A percentile compares a stretch with the other conserved stretches of the same genome.
These are phyloP conservation scores for Olivierus martensii DNA, from an alignment of 1,140 invertebrate species.

Conservation along the genomic window DNA sequence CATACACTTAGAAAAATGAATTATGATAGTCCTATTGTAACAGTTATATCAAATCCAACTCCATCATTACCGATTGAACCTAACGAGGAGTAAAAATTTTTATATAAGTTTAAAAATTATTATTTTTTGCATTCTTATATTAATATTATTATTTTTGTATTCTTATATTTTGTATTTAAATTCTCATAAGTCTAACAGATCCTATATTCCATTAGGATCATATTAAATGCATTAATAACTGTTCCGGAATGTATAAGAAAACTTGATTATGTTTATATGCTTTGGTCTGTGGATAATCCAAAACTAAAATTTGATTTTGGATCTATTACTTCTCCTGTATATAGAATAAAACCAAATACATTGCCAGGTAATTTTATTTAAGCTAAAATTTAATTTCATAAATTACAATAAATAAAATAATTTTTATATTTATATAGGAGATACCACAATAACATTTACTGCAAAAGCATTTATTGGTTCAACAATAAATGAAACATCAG, in stretches of 20 bases:
- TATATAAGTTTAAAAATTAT: too few species aligned
- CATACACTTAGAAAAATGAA: not conserved
- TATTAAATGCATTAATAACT: slow-evolving; percentile 3
- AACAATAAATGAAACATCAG: not conserved
- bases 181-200: too few species aligned
- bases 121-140: too few species aligned
- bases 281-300: slow-evolving; percentile 13
- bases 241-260: slow-evolving; percentile 5
- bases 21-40: not conserved
- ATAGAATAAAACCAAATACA: slow-evolving; percentile 6
- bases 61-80: not conserved
- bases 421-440: not conserved
- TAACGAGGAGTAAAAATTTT: too few species aligned
- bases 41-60: not conserved
- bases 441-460: slow-evolving; percentile 7
- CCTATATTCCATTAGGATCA: slow-evolving; percentile 3
- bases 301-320: slow-evolving; percentile 14
- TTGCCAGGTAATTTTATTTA: slow-evolving; percentile 7
- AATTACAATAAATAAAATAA: not conserved
- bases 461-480: slow-evolving; percentile 7
- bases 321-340: not conserved
- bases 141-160: too few species aligned
- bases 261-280: not conserved
- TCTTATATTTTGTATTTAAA: too few species aligned
- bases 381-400: not conserved